A percentile compares a stretch with the other conserved stretches of the same genome.
Evolutionary conservation across 1,140 invertebrate genomes (phyloP).

Genomic region (Bombus superbus): DNA sequence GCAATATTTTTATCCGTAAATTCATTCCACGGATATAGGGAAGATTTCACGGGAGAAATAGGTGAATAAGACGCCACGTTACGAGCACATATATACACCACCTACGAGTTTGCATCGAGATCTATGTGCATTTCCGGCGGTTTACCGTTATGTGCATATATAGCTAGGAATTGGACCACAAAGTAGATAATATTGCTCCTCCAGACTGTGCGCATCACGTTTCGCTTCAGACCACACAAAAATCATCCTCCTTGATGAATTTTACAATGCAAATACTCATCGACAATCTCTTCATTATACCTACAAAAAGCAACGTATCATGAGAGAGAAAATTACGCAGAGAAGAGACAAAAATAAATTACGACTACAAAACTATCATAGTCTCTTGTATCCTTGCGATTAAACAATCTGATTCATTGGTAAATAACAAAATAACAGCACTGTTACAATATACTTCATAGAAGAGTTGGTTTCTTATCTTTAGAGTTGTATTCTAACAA

Average conservation of each 20-base stretch:
- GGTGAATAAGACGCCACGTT: not conserved
- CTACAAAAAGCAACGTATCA: not conserved
- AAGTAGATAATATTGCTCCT: slow-evolving; percentile 45
- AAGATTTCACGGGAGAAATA: slow-evolving; percentile 1
- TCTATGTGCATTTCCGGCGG: slow-evolving; percentile 42
- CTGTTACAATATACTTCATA: not conserved
- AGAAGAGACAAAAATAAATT: not conserved
- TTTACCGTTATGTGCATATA: slow-evolving; percentile 38
- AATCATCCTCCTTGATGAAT: not conserved
- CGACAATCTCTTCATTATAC: not conserved
- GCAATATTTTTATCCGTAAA: not conserved
- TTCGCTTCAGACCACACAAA: not conserved
- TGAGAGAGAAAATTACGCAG: not conserved
- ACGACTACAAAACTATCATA: not conserved
- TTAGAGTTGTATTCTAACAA: not conserved
- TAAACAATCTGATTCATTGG: too few species aligned
- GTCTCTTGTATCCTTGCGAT: too few species aligned
- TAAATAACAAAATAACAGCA: not conserved
- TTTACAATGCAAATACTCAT: not conserved
- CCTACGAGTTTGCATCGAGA: slow-evolving; percentile 33
- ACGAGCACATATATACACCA: slow-evolving; percentile 17
- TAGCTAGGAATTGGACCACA: slow-evolving; percentile 47
- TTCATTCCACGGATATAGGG: slow-evolving; percentile 1
- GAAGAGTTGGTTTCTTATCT: not conserved
- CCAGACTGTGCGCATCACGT: not conserved